Evolutionary conservation across 2,888 invertebrate genomes (phyloP).

Genomic region (Andricus quercusramuli): DNA sequence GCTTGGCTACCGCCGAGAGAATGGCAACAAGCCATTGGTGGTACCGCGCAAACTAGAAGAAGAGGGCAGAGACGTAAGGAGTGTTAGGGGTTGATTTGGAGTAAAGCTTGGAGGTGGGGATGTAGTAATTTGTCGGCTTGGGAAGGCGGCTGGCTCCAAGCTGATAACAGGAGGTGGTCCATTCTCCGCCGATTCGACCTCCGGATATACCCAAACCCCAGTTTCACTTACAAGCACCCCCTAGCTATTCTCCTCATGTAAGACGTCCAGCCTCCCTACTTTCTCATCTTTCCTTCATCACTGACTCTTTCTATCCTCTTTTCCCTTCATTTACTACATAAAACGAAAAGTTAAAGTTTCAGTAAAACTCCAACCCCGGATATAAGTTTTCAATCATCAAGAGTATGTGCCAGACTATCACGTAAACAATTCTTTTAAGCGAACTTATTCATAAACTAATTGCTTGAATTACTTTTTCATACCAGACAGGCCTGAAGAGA

Average conservation of each 20-base stretch:
- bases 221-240: constrained; percentile 56
- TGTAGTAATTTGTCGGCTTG: constrained; percentile 78
- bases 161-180: constrained; percentile 77
- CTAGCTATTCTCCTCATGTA: constrained; percentile 62
- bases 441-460: too few species aligned
- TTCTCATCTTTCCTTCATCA: constrained; percentile 42
- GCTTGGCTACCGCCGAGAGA: constrained; percentile 52
- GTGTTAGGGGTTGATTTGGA: constrained; percentile 64
- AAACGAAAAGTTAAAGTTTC: constrained; percentile 34
- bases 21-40: constrained; percentile 56
- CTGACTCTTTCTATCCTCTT: constrained; percentile 37
- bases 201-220: constrained; percentile 51
- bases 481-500: too few species aligned
- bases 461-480: too few species aligned
- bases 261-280: constrained; percentile 60
- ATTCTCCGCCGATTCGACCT: constrained; percentile 73
- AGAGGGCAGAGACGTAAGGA: constrained; percentile 43
- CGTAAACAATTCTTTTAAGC: too few species aligned
- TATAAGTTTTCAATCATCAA: constrained; percentile 1
- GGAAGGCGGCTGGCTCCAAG: constrained; percentile 73
- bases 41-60: constrained; percentile 41
- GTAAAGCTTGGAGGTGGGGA: constrained; percentile 66
- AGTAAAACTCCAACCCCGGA: constrained; percentile 1
- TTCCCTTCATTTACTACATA: constrained; percentile 13
- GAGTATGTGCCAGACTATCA: too few species aligned